Evolutionary conservation across 2,797 vertebrate species (phyloP).

Genomic region (Gymnocypris eckloni): DNA sequence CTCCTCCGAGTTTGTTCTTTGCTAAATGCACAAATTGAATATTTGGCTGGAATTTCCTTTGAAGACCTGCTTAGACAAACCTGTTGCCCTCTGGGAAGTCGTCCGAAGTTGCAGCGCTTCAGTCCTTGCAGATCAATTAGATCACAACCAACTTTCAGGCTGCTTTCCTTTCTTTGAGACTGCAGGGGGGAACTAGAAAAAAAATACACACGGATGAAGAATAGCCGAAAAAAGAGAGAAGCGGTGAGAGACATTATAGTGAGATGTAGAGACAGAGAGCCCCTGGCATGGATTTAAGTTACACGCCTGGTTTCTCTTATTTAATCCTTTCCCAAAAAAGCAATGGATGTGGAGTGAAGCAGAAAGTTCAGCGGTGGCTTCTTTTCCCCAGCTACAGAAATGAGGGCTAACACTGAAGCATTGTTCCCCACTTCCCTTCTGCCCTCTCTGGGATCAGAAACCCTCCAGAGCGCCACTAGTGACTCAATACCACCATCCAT

Average conservation of each 20-base stretch:
- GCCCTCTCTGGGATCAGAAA: conserved; percentile 59
- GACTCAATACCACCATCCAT: conserved; percentile 38
- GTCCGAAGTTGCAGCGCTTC: neutral
- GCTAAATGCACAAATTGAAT: conserved; percentile 31
- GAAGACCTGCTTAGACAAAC: conserved; percentile 54
- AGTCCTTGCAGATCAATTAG: conserved; percentile 31
- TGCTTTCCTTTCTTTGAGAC: conserved; percentile 51
- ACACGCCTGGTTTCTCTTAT: conserved; percentile 63
- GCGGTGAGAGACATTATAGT: conserved; percentile 11
- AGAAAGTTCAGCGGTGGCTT: conserved; percentile 60
- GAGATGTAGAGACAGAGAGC: conserved; percentile 31
- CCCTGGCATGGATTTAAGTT: conserved; percentile 62
- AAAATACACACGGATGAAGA: conserved; percentile 32
- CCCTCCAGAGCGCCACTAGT: conserved; percentile 47
- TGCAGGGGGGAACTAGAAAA: conserved; percentile 20
- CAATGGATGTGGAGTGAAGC: conserved; percentile 64
- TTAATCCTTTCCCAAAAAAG: conserved; percentile 60
- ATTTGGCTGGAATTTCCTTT: conserved; percentile 27
- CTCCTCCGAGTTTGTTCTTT: conserved; percentile 8
- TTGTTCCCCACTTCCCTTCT: conserved; percentile 61
- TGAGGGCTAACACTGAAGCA: conserved; percentile 60
- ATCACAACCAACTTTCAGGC: conserved; percentile 40
- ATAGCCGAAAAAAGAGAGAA: conserved; percentile 16
- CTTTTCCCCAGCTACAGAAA: conserved; percentile 52
- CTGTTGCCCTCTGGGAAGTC: conserved; percentile 31